Evolutionary conservation across 2,797 vertebrate genomes (phyloP).

Genomic region (Otolemur crassicaudatus): DNA sequence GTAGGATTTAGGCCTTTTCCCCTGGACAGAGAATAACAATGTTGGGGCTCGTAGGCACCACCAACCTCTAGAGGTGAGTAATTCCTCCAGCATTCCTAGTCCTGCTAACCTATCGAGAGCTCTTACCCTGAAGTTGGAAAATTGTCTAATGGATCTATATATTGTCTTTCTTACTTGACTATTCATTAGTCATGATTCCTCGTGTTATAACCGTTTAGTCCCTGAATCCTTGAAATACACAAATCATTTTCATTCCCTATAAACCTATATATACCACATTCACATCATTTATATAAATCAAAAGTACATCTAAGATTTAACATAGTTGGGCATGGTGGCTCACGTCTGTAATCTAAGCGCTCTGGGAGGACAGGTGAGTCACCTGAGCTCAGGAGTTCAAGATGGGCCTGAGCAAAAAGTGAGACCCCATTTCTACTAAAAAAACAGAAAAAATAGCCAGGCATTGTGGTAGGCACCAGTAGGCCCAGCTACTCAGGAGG

Average conservation of each 20-base stretch:
- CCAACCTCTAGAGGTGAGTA: not conserved
- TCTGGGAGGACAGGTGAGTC: too few species aligned
- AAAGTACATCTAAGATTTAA: not conserved
- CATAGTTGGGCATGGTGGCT: too few species aligned
- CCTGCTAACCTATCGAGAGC: not conserved
- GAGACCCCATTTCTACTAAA: too few species aligned
- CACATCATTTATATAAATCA: not conserved
- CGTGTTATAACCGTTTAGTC: not conserved
- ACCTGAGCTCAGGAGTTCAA: too few species aligned
- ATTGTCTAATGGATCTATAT: not conserved
- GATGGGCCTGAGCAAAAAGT: too few species aligned
- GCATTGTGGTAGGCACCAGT: too few species aligned
- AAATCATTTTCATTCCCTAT: not conserved
- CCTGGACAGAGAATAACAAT: not conserved
- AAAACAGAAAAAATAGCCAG: too few species aligned
- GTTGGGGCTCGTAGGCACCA: not conserved
- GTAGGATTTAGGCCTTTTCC: not conserved
- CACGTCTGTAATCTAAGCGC: too few species aligned
- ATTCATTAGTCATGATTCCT: not conserved
- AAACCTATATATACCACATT: not conserved
- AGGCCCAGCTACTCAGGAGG: too few species aligned
- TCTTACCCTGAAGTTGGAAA: not conserved
- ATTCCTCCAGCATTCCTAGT: not conserved
- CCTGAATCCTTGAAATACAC: not conserved
- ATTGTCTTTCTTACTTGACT: not conserved